These are phyloP conservation scores for Hassar affinis DNA, from an alignment of 2,113 vertebrate genomes.

Conservation along the genomic window DNA sequence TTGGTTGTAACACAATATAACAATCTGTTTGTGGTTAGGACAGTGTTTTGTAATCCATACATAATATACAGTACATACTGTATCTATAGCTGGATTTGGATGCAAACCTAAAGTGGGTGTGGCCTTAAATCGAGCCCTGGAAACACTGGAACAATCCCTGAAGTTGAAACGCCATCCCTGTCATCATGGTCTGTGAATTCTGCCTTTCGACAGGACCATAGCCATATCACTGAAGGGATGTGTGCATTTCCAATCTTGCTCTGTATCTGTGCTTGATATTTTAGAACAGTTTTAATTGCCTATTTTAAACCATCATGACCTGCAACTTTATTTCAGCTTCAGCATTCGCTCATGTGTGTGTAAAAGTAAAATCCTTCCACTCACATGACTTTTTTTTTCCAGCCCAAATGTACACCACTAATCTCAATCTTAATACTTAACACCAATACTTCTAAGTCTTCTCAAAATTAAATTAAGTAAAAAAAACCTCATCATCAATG, in stretches of 20 bases:
- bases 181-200: background rate
- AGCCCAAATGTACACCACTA: background rate
- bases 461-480: too few species aligned
- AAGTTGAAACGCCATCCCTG: background rate
- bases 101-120: background rate
- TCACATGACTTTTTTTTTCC: background rate
- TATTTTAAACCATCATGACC: background rate
- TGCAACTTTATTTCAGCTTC: background rate
- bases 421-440: background rate
- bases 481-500: too few species aligned
- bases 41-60: too few species aligned
- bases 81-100: background rate
- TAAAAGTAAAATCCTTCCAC: background rate
- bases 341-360: background rate
- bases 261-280: background rate
- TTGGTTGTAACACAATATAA: too few species aligned
- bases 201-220: background rate
- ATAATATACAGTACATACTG: too few species aligned
- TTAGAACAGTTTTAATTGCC: background rate
- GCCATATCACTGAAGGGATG: background rate
- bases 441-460: too few species aligned
- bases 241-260: background rate
- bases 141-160: conserved; percentile 1
- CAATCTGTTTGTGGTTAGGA: background rate
- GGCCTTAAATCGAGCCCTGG: background rate